phyloP scores from a whole-genome alignment of 1,140 invertebrate genomes.

The Scaptomyza pallida region DNA sequence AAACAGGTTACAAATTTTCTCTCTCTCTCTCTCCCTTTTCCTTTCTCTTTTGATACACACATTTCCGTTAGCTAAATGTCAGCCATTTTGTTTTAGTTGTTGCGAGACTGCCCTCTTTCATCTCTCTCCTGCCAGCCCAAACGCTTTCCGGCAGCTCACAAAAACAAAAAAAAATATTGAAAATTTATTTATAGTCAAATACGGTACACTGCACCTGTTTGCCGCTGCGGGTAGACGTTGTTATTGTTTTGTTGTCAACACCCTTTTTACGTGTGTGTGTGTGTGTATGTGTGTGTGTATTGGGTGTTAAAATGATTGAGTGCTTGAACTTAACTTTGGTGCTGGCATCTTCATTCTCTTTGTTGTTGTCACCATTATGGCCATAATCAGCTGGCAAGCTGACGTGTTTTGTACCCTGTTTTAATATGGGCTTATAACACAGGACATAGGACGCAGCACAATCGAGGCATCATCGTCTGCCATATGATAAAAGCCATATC shows the following conservation, averaged over 20 bases:
- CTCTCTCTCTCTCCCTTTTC: too few relatives aligned
- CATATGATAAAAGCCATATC: background rate
- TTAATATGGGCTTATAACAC: too few relatives aligned
- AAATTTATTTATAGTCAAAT: slow-evolving; percentile 77
- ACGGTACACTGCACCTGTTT: slow-evolving; percentile 74
- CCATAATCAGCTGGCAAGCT: background rate
- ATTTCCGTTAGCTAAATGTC: slow-evolving; percentile 36
- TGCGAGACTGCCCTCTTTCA: slow-evolving; percentile 14
- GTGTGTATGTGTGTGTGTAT: slow-evolving; percentile 16
- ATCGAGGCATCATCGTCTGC: background rate
- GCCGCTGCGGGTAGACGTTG: slow-evolving; percentile 33
- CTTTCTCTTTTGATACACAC: too few relatives aligned
- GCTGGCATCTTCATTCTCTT: slow-evolving; percentile 19
- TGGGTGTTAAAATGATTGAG: slow-evolving; percentile 77
- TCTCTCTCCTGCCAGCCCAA: slow-evolving; percentile 7
- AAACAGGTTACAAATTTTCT: background rate
- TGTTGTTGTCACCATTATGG: slow-evolving; percentile 1
- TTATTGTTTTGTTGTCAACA: slow-evolving; percentile 27
- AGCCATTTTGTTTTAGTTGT: slow-evolving; percentile 41
- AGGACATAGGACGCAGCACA: background rate
- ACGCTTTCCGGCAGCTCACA: slow-evolving; percentile 33
- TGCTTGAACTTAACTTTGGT: slow-evolving; percentile 75
- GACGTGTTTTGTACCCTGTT: slow-evolving; percentile 1
- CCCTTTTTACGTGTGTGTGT: slow-evolving; percentile 3
- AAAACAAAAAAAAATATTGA: slow-evolving; percentile 76